Base-by-base conservation (phyloP, 2,113 vertebrate species). In the Anser cygnoides region DNA sequence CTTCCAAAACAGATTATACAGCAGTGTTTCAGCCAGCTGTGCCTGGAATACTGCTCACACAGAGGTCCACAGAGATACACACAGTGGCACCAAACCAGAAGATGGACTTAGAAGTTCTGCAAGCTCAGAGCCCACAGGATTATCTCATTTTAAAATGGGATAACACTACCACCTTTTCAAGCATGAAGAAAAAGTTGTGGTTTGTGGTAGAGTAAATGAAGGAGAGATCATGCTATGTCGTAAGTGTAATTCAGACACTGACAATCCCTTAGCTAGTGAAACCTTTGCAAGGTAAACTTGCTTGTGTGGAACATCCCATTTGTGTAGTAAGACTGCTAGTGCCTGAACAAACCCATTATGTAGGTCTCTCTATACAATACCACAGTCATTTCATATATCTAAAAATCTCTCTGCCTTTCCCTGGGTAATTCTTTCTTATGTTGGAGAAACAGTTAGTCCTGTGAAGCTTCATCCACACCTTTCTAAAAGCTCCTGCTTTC, bases 1-100 rank as follows among this genome's bases (percentile, higher is more conserved):
- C 61, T 93, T 90, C 88, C 79, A 89, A 84, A 93, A 22, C 39
- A 94, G 88, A 87, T 87, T 96, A 58, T 72, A 61, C 26, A 86
- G 76, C 61, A 88, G 31, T 4, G 1, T 50, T 96, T 95, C 66
- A 84, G 88, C 68, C 70, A 79, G 57, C 73, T 88, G 59, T 81
- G 65, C 35, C 52, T 96, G 79, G 70, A 93, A 84, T 39, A 68
- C 16, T 63, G 68, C 43, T 95, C 68, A 72, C 29, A 63, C 50
- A 82, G 49, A 82, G 35, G 43, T 83, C 49, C 19, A 44, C 61
- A 84, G 49, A 71, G 39, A 89, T 72, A 57, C 1, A 2, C 18
- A 75, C 10, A 58, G 54, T 39, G 80, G 31, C 62, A 90, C 19
- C 73, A 75, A 84, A 90, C 1, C 72, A 78, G 33, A 21, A 54